A percentile compares a stretch with the other conserved stretches of the same genome.
These are phyloP conservation scores for Hippopotamus amphibius DNA, from an alignment of 2,113 vertebrate genomes.

Conservation along the genomic window DNA sequence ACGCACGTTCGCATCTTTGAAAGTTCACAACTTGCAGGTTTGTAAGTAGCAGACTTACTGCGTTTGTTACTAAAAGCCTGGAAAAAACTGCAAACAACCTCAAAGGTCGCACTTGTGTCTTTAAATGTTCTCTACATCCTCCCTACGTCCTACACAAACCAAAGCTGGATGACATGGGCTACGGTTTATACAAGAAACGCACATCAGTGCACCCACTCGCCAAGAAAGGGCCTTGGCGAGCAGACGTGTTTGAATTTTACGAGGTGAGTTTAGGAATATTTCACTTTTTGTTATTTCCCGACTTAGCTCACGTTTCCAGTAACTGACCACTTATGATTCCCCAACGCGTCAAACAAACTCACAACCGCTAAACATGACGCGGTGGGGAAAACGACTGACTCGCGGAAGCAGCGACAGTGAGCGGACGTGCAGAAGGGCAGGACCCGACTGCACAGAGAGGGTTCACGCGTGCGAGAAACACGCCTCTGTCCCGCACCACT, in stretches of 20 bases:
- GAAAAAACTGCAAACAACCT: not conserved
- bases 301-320: not conserved
- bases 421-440: not conserved
- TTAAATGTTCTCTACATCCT: not conserved
- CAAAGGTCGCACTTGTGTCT: not conserved
- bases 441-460: no score
- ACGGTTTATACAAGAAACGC: no score
- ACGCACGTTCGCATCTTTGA: no score
- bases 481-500: not conserved
- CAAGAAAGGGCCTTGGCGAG: not conserved
- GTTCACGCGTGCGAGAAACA: no score
- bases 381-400: not conserved
- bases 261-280: not conserved
- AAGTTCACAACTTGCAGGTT: no score
- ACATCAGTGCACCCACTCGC: accelerated
- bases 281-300: not conserved
- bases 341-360: not conserved
- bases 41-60: no score
- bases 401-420: accelerated
- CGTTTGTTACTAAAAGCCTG: not conserved
- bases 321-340: not conserved
- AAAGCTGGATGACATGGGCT: not conserved
- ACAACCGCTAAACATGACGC: not conserved
- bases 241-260: no score
- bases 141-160: not conserved